phyloP scores from a whole-genome alignment of 2,797 vertebrate species.

The Tangara arthus region DNA sequence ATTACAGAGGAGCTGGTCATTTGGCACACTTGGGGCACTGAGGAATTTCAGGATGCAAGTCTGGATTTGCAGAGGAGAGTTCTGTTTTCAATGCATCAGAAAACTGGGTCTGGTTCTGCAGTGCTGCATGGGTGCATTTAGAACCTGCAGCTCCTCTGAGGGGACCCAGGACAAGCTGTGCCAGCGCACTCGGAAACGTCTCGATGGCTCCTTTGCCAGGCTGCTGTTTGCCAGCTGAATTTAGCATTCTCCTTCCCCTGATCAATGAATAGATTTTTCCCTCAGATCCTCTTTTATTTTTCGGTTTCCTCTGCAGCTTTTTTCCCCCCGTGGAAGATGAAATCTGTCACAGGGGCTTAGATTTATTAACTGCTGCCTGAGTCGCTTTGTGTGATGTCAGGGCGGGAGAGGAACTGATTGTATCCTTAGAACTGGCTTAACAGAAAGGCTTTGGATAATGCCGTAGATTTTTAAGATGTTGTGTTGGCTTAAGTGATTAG shows the following conservation, averaged over 20 bases:
- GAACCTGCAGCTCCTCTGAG: not conserved
- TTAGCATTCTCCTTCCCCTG: not conserved
- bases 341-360: conserved; percentile 48
- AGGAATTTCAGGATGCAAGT: not conserved
- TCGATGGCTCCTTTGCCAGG: not conserved
- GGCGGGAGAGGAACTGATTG: not conserved
- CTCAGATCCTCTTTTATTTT: not conserved
- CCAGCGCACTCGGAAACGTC: not conserved
- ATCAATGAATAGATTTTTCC: not conserved
- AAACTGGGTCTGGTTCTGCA: not conserved
- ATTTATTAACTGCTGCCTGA: conserved; percentile 65
- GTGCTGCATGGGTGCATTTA: not conserved
- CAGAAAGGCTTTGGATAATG: conserved; percentile 53
- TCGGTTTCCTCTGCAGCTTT: not conserved
- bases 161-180: not conserved
- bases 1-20: not conserved
- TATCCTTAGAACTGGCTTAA: conserved; percentile 38
- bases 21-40: not conserved
- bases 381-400: not conserved
- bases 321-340: not conserved
- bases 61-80: not conserved
- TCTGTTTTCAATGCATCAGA: not conserved
- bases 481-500: conserved; percentile 57
- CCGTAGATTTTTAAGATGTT: conserved; percentile 12
- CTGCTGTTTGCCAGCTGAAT: not conserved